Percentiles rank a stretch among this genome's conserved stretches.
Evolutionary conservation across 2,888 invertebrate genomes (phyloP).

Genomic region (Xestoiulus laeticollis): DNA sequence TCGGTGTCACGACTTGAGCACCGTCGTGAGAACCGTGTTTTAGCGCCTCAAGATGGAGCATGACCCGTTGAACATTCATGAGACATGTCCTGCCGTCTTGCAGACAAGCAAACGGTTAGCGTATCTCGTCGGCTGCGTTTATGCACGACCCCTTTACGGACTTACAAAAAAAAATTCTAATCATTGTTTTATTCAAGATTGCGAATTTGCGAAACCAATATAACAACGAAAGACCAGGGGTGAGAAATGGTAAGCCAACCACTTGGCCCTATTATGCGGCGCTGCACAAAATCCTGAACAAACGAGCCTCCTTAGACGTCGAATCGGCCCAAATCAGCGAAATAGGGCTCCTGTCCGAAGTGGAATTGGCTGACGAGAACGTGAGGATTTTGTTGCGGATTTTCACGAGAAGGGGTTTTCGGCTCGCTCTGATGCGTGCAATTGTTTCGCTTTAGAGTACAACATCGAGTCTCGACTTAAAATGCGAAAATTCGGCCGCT

Average conservation of each 20-base stretch:
- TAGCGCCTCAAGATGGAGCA: no score
- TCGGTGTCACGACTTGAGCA: no score
- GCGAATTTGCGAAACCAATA: not conserved
- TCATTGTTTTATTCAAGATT: not conserved
- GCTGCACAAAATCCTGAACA: not conserved
- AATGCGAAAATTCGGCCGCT: not conserved
- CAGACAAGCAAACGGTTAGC: no score
- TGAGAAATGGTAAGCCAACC: not conserved
- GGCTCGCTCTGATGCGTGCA: not conserved
- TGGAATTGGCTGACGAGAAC: slow-evolving; percentile 13
- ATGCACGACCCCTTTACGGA: not conserved
- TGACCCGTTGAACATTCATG: no score
- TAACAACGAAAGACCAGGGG: not conserved
- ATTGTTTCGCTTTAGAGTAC: not conserved
- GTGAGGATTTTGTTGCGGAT: not conserved
- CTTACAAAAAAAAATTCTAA: not conserved
- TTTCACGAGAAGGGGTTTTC: not conserved
- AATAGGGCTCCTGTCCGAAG: slow-evolving; percentile 13
- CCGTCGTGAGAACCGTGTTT: no score
- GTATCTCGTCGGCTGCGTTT: not conserved
- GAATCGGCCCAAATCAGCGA: not conserved
- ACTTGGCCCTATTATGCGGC: not conserved
- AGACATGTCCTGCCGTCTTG: no score
- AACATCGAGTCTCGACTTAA: not conserved
- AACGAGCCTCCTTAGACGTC: not conserved